Evolutionary conservation across 2,113 vertebrate genomes (phyloP).

Genomic region (Phaetusa simplex): DNA sequence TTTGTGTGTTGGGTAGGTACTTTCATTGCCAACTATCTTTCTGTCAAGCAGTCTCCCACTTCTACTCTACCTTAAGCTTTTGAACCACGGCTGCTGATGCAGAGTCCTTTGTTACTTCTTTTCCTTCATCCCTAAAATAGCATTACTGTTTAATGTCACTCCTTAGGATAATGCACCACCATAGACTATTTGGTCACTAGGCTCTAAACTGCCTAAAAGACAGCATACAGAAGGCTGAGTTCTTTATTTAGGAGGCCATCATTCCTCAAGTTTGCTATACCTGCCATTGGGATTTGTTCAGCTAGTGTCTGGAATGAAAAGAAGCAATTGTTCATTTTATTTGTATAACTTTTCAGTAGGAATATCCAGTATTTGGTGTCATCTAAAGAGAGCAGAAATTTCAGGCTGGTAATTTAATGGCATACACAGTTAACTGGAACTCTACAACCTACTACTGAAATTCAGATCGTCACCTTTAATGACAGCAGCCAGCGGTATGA

Average conservation of each 20-base stretch:
- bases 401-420: not conserved
- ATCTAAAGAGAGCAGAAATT: not conserved
- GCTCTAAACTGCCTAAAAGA: not conserved
- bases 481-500: not conserved
- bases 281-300: not conserved
- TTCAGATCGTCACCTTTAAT: not conserved
- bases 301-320: not conserved
- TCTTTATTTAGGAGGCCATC: not conserved
- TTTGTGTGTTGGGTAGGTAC: not conserved
- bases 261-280: not conserved
- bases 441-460: not conserved
- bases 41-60: not conserved
- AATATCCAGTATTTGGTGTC: not conserved
- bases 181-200: not conserved
- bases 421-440: not conserved
- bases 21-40: not conserved
- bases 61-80: not conserved
- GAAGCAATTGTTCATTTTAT: not conserved
- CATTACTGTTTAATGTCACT: not conserved
- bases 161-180: not conserved
- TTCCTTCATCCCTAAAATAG: not conserved
- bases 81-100: not conserved
- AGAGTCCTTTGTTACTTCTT: not conserved
- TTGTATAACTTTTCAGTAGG: not conserved
- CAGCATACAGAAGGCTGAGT: not conserved